phyloP scores from a whole-genome alignment of 2,113 vertebrate genomes.

The Erinaceus europaeus region DNA sequence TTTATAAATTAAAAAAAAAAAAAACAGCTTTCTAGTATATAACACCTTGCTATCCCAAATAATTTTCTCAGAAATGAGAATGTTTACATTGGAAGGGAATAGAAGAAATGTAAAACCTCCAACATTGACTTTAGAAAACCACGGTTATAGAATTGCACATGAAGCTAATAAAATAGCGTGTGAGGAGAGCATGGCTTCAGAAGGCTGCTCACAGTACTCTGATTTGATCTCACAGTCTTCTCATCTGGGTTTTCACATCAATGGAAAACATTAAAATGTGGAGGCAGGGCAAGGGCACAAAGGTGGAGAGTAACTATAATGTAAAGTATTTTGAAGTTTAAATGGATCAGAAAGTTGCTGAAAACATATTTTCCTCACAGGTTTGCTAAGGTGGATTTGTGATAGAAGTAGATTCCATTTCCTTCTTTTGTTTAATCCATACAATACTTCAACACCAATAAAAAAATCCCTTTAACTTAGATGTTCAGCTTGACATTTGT shows the following conservation, averaged over 20 bases:
- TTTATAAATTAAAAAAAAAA: too few species aligned
- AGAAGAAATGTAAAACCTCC: neutral
- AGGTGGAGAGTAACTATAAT: neutral
- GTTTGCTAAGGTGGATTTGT: neutral
- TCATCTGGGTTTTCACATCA: neutral
- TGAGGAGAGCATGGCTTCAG: neutral
- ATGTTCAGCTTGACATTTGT: constrained; percentile 35
- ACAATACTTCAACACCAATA: constrained; percentile 8
- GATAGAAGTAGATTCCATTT: neutral
- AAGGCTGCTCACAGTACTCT: neutral
- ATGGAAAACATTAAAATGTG: neutral
- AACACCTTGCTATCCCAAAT: neutral
- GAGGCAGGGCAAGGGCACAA: neutral
- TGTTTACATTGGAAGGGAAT: neutral
- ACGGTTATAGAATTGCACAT: too few species aligned
- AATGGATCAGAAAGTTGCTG: constrained; percentile 30
- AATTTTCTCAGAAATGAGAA: constrained; percentile 1
- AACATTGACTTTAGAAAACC: neutral
- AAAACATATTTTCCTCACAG: neutral
- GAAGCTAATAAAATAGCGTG: neutral
- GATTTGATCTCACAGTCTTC: too few species aligned
- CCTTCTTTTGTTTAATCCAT: constrained; percentile 4
- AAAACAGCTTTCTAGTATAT: neutral
- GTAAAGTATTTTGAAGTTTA: constrained; percentile 26
- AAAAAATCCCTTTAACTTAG: constrained; percentile 23